Evolutionary conservation across 2,113 vertebrate genomes (phyloP).

Genomic region (Morone chrysops): DNA sequence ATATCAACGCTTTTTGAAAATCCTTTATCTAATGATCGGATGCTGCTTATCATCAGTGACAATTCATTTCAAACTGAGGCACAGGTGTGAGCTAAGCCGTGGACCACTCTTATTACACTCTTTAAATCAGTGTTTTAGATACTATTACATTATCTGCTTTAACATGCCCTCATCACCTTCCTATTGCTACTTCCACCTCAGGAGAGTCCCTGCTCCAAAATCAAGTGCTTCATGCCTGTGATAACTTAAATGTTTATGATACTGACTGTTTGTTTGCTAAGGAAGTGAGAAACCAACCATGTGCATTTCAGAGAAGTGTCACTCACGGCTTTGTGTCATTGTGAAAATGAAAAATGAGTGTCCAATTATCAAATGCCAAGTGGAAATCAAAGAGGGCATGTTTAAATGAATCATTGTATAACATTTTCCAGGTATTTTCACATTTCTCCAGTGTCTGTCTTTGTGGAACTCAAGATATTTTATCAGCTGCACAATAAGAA

Average conservation of each 20-base stretch:
- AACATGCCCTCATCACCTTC: not conserved
- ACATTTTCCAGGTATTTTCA: not conserved
- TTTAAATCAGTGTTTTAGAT: slow-evolving; percentile 20
- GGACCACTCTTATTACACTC: not conserved
- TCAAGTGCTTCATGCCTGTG: not conserved
- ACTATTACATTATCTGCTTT: slow-evolving; percentile 9
- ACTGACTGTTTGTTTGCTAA: not conserved
- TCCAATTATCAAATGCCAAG: slow-evolving; percentile 35
- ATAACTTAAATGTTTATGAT: not conserved
- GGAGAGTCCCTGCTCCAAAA: not conserved
- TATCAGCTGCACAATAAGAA: not conserved
- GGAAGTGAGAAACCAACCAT: not conserved
- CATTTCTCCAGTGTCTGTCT: not conserved
- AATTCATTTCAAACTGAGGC: slow-evolving; percentile 2
- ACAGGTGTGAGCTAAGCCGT: slow-evolving; percentile 3
- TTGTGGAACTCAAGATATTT: not conserved
- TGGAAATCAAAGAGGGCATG: slow-evolving; percentile 32
- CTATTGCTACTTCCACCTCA: not conserved
- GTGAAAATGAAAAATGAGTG: slow-evolving; percentile 10
- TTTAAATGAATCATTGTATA: not conserved
- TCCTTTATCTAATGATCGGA: slow-evolving; percentile 24
- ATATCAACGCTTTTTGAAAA: slow-evolving; percentile 8
- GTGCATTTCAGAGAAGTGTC: not conserved
- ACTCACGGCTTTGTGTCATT: not conserved
- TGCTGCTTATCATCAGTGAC: not conserved